Evolutionary conservation across 2,113 vertebrate species (phyloP), one percentile per base, ranked within the genome.

Genomic region (Illadopsis cleaveri): DNA sequence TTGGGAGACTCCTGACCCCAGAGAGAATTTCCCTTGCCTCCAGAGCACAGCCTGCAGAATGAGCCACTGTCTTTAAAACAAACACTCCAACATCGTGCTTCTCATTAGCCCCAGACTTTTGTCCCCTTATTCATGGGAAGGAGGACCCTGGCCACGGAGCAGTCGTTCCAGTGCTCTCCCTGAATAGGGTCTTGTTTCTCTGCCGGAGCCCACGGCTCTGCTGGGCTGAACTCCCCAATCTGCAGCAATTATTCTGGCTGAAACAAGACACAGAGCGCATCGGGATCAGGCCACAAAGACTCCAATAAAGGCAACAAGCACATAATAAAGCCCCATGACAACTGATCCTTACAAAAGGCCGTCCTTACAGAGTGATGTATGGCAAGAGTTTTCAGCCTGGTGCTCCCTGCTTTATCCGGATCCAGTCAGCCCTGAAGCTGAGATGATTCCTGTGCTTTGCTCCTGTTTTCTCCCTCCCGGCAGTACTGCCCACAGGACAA

Each of bases 101-200:
- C 93, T 89, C 93, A 95, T 94, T 84, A 94, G 20, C 56, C 40
- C 65, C 44, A 30, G 58, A 68, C 83, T 86, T 94, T 91, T 91
- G 95, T 95, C 65, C 89, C 94, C n/a, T 78, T 84, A 89, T 94
- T 96, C 94, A 92, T 92, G 83, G 73, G 92, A 94, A 92, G 89
- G 77, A 89, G 69, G 48, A 78, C 60, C 60, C 78, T 31, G 30
- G 69, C 80, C 65, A 70, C 5, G 5, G 24, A 88, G 75, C 71
- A 64, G 38, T 61, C 28, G 3, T 27, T 79, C 35, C 65, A 37
- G 53, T 3, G 30, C 56, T 5, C 64, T 77, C 31, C 5, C 83
- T 73, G 75, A 94, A 92, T 45, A 62, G 86, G 15, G 22, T 76
- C 80, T 83, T 77, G 40, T 90, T 48, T 62, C n/a, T 47, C 12